Conservation (phyloP, 2,113 vertebrate genomes). For the Lasiurus borealis region DNA sequence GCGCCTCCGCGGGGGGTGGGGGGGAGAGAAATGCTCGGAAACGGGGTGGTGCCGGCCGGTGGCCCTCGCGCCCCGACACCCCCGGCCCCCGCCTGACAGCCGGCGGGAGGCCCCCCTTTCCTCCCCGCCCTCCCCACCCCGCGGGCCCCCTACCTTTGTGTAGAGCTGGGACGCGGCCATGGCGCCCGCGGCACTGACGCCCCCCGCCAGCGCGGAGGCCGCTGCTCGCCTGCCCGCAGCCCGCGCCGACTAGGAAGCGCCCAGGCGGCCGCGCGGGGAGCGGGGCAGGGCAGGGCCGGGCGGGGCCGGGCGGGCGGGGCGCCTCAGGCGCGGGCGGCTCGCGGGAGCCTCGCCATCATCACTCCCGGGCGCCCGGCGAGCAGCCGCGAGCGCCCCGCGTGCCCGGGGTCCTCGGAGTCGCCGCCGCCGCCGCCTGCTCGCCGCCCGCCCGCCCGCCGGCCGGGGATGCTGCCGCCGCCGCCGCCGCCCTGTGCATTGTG, state of each 20-base stretch:
- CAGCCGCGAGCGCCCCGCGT: background rate
- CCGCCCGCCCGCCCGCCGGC: background rate
- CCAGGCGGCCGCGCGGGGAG: background rate
- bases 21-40: background rate
- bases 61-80: background rate
- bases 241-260: constrained; percentile 46
- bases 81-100: background rate
- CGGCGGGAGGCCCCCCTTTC: background rate
- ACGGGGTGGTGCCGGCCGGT: background rate
- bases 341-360: constrained; percentile 61
- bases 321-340: constrained; percentile 32
- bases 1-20: background rate
- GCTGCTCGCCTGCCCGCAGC: constrained; percentile 53
- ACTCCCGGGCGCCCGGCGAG: background rate
- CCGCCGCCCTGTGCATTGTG: constrained; percentile 81
- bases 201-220: constrained; percentile 68
- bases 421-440: background rate
- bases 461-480: background rate
- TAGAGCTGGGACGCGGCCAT: constrained; percentile 95
- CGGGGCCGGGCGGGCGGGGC: constrained; percentile 3
- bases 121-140: background rate
- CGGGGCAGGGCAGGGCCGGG: constrained; percentile 41
- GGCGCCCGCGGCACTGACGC: constrained; percentile 66
- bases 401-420: background rate
- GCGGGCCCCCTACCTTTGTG: constrained; percentile 90